Evolutionary conservation across 1,140 invertebrate species (phyloP).

Genomic region (Sesamia nonagrioides): DNA sequence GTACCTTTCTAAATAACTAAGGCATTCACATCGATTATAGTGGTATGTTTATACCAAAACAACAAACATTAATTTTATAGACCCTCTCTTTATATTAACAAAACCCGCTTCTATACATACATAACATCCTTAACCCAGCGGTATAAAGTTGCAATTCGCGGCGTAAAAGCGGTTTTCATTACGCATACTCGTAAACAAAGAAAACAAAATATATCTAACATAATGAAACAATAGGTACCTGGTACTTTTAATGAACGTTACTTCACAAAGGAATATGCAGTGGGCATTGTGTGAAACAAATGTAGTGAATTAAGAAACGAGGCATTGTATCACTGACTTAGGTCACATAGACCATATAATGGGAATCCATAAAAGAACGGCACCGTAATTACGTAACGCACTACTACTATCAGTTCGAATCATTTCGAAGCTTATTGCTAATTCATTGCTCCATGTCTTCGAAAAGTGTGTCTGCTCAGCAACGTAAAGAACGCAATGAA

Average conservation of each 20-base stretch:
- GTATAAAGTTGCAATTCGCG: constrained; percentile 20
- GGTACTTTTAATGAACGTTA: constrained; percentile 32
- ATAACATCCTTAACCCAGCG: background rate
- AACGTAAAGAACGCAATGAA: no score
- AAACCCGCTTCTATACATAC: background rate
- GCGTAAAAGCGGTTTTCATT: constrained; percentile 17
- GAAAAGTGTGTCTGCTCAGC: no score
- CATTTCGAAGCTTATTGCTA: no score
- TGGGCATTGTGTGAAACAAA: constrained; percentile 7
- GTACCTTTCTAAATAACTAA: no score
- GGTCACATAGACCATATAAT: no score
- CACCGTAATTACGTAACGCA: no score
- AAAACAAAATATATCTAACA: constrained; percentile 27
- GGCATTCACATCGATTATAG: no score
- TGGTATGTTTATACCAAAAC: background rate
- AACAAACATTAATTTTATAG: background rate
- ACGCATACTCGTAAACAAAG: constrained; percentile 21
- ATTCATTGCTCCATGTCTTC: no score
- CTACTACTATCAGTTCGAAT: no score
- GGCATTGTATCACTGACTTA: constrained; percentile 10
- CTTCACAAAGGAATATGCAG: constrained; percentile 1
- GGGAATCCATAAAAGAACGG: no score
- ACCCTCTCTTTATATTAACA: background rate
- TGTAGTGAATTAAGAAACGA: constrained; percentile 1
- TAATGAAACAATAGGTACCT: constrained; percentile 30